A percentile compares a stretch with the other conserved stretches of the same genome.
phyloP scores from a whole-genome alignment of 1,140 invertebrate genomes.

The Diploscapter pachys region DNA sequence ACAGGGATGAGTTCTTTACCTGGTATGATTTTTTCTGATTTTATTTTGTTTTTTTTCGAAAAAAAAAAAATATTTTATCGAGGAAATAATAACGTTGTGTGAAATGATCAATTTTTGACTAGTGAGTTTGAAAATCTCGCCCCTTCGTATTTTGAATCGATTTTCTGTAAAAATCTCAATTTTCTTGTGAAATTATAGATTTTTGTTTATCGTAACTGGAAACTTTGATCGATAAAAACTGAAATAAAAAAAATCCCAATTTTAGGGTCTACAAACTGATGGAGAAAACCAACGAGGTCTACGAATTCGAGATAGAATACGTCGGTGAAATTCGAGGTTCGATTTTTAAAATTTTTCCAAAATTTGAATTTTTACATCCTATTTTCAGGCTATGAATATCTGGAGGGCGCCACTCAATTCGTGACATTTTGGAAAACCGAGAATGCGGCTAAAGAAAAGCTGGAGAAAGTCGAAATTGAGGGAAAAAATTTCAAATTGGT shows the following conservation, averaged over 20 bases:
- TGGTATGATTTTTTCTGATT: conserved; percentile 13
- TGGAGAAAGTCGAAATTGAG: too few relatives aligned
- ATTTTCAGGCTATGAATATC: neutral
- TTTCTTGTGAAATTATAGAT: neutral
- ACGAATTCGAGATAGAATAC: too few relatives aligned
- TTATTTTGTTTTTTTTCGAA: neutral
- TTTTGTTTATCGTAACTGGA: neutral
- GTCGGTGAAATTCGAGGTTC: neutral
- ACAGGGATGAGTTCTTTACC: conserved; percentile 18
- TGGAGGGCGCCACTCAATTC: conserved; percentile 13
- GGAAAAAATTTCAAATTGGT: too few relatives aligned
- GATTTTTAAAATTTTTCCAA: neutral
- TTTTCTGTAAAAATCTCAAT: neutral
- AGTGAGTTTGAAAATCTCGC: too few relatives aligned
- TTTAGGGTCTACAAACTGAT: neutral
- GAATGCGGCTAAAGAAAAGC: too few relatives aligned
- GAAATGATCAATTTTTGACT: neutral
- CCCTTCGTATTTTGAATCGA: neutral
- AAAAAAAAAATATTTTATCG: neutral
- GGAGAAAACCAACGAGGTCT: too few relatives aligned
- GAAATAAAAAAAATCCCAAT: neutral
- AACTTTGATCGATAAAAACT: neutral
- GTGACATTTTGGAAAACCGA: neutral
- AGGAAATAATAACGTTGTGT: neutral
- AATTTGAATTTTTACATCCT: neutral